Evolutionary conservation across 2,888 invertebrate genomes (phyloP), one percentile per base, ranked within the genome.

Genomic region (Ornithoptera alexandrae): DNA sequence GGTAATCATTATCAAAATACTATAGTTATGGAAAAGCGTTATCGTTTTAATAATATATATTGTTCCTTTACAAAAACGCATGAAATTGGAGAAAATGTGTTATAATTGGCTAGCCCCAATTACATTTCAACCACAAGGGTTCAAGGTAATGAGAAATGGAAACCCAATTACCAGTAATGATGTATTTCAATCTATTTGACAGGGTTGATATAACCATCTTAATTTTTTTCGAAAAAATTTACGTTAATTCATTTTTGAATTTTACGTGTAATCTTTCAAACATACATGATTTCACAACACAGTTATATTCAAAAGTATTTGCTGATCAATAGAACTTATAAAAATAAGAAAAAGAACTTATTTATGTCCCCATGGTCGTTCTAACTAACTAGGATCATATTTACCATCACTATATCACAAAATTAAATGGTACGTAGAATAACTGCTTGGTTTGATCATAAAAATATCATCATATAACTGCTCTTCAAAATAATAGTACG

Each of bases 131-230:
- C 18, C n/a, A n/a, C 7, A n/a, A 7, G 18, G 12, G 53, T 53
- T 12, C n/a, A 53, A 53, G 53, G n/a, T 53, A 53, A 53, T 53
- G 53, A 53, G 53, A 53, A 53, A n/a, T n/a, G n/a, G 53, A 53
- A 53, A n/a, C n/a, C 6, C 18, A 53, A 36, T 60, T 60, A 60
- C 42, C 22, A 10, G 39, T 59, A 62, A 53, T 53, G 53, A 53
- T 59, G 18, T 53, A 53, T 53, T 53, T 4, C 53, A n/a, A n/a
- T 53, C 53, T 53, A 53, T 7, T n/a, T n/a, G n/a, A n/a, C n/a
- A 53, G 53, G 53, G n/a, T 53, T 53, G 53, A 17, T 50, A 17
- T 50, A 50, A 50, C 50, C 15, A 50, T 17, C 2, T 10, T 18
- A 15, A 50, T 15, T 50, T 50, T 2, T 50, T 18, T 18, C 5